These are phyloP conservation scores for Tiliacea citrago DNA, from an alignment of 2,888 invertebrate genomes.

Conservation along the genomic window DNA sequence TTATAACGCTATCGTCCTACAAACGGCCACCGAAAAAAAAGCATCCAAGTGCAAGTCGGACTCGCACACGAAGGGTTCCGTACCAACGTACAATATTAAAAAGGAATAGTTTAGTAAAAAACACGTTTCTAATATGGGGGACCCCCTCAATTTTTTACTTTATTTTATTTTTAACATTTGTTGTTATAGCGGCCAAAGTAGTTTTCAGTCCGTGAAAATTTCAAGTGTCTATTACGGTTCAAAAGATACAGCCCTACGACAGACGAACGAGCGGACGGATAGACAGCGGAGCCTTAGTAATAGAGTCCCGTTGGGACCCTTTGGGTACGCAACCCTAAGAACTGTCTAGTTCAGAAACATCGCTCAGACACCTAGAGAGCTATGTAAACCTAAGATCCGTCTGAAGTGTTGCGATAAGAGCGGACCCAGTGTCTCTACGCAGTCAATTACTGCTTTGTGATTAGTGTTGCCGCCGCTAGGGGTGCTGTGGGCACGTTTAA, in stretches of 20 bases:
- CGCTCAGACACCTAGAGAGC: slow-evolving; percentile 22
- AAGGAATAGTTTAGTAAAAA: too few species aligned
- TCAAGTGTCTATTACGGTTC: not conserved
- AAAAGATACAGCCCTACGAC: not conserved
- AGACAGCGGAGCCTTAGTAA: not conserved
- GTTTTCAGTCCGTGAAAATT: too few species aligned
- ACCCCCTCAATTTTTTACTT: too few species aligned
- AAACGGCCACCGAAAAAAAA: not conserved
- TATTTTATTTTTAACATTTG: too few species aligned
- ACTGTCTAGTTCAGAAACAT: slow-evolving; percentile 26
- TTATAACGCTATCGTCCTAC: not conserved
- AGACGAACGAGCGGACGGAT: not conserved
- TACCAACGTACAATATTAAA: not conserved
- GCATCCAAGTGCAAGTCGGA: not conserved
- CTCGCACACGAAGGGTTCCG: not conserved
- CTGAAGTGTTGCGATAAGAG: slow-evolving; percentile 52
- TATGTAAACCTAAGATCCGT: slow-evolving; percentile 29
- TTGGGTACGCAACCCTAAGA: not conserved
- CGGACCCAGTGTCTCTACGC: slow-evolving; percentile 38
- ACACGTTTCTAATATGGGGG: too few species aligned
- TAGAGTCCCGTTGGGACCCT: too few species aligned
- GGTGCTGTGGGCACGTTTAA: slow-evolving; percentile 16
- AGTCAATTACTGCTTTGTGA: slow-evolving; percentile 53
- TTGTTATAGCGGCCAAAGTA: too few species aligned
- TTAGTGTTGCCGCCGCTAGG: slow-evolving; percentile 26